Conservation (phyloP, 2,888 invertebrate genomes). For the Coronaproctus castanopsis region DNA sequence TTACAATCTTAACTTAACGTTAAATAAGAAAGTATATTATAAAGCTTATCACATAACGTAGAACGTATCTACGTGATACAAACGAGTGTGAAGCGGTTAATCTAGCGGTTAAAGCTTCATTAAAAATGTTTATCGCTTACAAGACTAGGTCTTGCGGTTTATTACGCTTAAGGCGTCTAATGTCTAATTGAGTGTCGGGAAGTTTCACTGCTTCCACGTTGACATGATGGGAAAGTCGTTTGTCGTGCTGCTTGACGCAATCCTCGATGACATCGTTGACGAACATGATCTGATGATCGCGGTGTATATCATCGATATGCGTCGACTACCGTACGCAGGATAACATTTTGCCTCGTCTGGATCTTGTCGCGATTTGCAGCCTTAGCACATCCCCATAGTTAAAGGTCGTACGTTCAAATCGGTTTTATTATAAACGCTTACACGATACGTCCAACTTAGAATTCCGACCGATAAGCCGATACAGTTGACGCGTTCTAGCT, state of each 20-base stretch:
- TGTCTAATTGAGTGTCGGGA: not conserved
- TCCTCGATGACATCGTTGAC: not conserved
- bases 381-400: not conserved
- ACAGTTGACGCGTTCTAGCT: not conserved
- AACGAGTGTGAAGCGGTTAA: not conserved
- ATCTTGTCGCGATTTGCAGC: not conserved
- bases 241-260: too few species aligned
- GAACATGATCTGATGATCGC: not conserved
- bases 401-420: not conserved
- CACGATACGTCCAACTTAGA: not conserved
- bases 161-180: not conserved
- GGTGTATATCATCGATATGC: not conserved
- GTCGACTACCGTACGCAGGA: not conserved
- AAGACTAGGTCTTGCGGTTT: not conserved
- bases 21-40: not conserved
- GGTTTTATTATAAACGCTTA: not conserved
- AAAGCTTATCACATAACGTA: not conserved
- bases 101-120: not conserved
- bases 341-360: not conserved
- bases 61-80: not conserved
- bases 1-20: not conserved
- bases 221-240: not conserved
- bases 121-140: not conserved
- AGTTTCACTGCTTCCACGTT: not conserved
- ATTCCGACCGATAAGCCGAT: not conserved